Conservation (phyloP, 2,113 vertebrate species). For the Columbina picui region DNA sequence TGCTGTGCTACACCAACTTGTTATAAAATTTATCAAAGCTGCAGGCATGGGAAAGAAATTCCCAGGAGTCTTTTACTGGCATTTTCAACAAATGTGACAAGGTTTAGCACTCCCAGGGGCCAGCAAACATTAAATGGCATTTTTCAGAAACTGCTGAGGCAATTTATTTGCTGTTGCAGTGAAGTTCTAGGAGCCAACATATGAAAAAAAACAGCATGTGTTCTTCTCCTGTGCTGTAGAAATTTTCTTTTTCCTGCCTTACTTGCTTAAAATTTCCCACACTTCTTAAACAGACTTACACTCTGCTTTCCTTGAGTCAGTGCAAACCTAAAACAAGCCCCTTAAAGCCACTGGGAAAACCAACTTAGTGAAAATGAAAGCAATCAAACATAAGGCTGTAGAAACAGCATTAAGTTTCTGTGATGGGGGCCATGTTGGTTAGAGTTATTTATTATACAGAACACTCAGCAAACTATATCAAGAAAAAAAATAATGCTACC, state of each 20-base stretch:
- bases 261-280: neutral
- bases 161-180: conserved; percentile 17
- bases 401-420: neutral
- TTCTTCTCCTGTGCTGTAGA: neutral
- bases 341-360: neutral
- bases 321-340: neutral
- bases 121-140: conserved; percentile 44
- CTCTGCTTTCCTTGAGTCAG: neutral
- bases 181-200: neutral
- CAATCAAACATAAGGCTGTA: neutral
- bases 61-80: conserved; percentile 21
- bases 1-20: neutral
- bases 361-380: neutral
- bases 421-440: neutral
- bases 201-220: neutral
- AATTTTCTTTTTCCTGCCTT: neutral
- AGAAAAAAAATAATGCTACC: neutral
- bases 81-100: conserved; percentile 44
- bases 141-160: conserved; percentile 44
- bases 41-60: conserved; percentile 18
- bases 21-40: conserved; percentile 53
- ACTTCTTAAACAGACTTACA: too few relatives aligned
- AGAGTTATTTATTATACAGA: neutral
- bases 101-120: conserved; percentile 19
- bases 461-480: neutral